A percentile compares a stretch with the other conserved stretches of the same genome.
Evolutionary conservation across 2,113 vertebrate genomes (phyloP).

Genomic region (Eurypyga helias): DNA sequence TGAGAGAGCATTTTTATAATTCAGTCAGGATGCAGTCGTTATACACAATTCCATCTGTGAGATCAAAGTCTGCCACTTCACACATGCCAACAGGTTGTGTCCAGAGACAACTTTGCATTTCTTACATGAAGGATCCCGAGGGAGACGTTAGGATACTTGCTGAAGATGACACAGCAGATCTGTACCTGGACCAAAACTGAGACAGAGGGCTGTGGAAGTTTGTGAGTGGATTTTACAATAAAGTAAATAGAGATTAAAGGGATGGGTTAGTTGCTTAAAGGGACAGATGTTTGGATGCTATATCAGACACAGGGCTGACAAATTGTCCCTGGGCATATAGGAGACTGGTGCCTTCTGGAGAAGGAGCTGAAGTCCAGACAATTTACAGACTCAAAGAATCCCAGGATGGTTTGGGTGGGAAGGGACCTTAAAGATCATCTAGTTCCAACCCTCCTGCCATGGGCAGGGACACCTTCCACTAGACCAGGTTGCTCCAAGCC

Average conservation of each 20-base stretch:
- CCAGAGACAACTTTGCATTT: background rate
- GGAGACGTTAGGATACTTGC: background rate
- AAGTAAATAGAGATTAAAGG: background rate
- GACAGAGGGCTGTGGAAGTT: background rate
- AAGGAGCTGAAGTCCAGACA: background rate
- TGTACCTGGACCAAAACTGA: background rate
- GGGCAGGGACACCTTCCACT: no score
- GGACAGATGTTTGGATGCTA: background rate
- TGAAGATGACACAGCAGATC: background rate
- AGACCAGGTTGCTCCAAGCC: no score
- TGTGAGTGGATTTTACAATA: background rate
- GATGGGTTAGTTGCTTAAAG: background rate
- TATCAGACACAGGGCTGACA: background rate
- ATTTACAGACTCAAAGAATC: background rate
- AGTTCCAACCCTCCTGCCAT: no score
- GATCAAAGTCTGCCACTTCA: background rate
- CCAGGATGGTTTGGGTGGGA: no score
- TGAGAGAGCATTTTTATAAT: background rate
- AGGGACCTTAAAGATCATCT: no score
- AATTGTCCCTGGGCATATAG: background rate
- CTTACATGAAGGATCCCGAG: background rate
- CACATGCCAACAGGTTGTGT: no score
- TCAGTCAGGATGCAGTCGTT: background rate
- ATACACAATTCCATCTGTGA: background rate
- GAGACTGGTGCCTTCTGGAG: background rate